These are phyloP conservation scores for Sarcophilus harrisii DNA, from an alignment of 2,797 vertebrate species.

Conservation along the genomic window DNA sequence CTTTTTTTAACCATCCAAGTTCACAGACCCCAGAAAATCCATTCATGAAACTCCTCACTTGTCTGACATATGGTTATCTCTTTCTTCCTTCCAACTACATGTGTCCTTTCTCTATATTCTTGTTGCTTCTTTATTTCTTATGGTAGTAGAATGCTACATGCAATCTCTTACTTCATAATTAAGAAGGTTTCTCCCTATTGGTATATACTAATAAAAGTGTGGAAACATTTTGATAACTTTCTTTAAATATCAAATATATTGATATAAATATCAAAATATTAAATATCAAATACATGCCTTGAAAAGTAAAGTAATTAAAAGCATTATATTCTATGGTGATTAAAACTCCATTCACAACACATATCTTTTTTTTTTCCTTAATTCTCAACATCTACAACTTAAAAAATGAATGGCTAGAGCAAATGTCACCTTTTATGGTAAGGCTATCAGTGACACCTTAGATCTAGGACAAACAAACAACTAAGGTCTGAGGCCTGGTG, in stretches of 20 bases:
- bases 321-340: not conserved
- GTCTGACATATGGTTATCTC: not conserved
- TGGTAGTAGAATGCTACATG: conserved; percentile 18
- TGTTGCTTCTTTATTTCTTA: not conserved
- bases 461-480: too few relatives aligned
- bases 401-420: too few relatives aligned
- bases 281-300: conserved; percentile 43
- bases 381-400: too few relatives aligned
- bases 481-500: too few relatives aligned
- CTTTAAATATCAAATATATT: conserved; percentile 14
- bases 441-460: too few relatives aligned
- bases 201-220: conserved; percentile 42
- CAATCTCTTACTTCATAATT: conserved; percentile 23
- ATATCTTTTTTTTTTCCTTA: not conserved
- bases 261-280: too few relatives aligned
- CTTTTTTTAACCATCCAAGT: not conserved
- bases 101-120: not conserved
- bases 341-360: conserved; percentile 42
- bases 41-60: not conserved
- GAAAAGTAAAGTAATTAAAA: conserved; percentile 48
- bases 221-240: not conserved
- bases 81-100: not conserved
- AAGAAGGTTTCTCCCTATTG: not conserved
- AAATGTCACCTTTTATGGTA: too few relatives aligned
- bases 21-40: not conserved